A percentile compares a stretch with the other conserved stretches of the same genome.
phyloP scores from a whole-genome alignment of 1,140 invertebrate genomes.

The Diabrotica undecimpunctata region DNA sequence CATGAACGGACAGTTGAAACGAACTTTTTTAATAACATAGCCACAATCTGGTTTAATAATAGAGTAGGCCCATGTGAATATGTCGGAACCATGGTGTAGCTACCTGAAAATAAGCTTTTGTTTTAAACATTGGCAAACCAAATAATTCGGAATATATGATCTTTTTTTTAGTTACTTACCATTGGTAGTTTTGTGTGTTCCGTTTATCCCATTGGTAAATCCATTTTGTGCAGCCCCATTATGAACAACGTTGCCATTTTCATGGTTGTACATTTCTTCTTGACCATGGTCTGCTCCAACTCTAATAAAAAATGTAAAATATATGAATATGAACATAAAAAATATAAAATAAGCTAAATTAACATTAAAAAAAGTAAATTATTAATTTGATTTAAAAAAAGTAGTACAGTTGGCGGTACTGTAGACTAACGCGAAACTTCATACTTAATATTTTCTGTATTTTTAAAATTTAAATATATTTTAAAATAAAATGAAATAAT shows the following conservation, averaged over 20 bases:
- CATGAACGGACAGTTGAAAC: slow-evolving; percentile 56
- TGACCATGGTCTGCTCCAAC: slow-evolving; percentile 48
- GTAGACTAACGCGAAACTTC: too few species aligned
- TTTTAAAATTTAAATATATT: too few species aligned
- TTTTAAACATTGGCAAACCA: neutral
- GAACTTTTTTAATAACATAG: slow-evolving; percentile 61
- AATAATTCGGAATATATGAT: too few species aligned
- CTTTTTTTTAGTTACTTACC: too few species aligned
- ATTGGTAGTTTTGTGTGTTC: neutral
- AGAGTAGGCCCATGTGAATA: slow-evolving; percentile 45
- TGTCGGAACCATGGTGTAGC: slow-evolving; percentile 9
- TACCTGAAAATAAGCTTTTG: neutral
- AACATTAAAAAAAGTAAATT: too few species aligned
- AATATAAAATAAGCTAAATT: neutral
- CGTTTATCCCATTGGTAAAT: neutral
- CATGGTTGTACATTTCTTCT: slow-evolving; percentile 26
- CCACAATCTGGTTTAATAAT: slow-evolving; percentile 56
- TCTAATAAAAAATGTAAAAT: slow-evolving; percentile 38
- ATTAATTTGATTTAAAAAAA: too few species aligned
- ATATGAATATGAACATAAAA: neutral
- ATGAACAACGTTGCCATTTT: neutral
- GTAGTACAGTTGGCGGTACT: too few species aligned
- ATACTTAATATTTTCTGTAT: too few species aligned
- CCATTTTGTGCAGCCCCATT: neutral
- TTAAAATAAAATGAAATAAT: too few species aligned